phyloP scores from a whole-genome alignment of 2,113 vertebrate species.

The Cheilinus undulatus region DNA sequence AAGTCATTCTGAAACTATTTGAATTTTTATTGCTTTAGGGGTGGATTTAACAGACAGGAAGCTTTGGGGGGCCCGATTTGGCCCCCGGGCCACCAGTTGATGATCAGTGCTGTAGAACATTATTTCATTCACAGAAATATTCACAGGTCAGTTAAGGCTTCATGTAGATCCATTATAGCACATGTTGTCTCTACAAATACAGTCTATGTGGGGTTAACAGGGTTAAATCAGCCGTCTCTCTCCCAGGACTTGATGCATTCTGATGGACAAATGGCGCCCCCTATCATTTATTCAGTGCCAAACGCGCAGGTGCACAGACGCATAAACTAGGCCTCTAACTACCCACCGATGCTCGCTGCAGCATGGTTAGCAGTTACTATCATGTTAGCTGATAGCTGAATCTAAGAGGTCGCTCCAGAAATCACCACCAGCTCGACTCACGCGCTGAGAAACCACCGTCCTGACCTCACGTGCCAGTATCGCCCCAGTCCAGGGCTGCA shows the following conservation, averaged over 20 bases:
- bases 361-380: neutral
- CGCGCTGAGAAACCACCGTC: neutral
- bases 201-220: neutral
- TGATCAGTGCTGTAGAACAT: no score
- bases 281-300: conserved; percentile 37
- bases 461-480: neutral
- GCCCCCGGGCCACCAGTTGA: no score
- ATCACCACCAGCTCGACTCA: no score
- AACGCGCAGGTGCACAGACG: conserved; percentile 43
- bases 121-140: no score
- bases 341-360: conserved; percentile 2
- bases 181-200: neutral
- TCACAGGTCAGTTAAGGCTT: no score
- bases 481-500: conserved; percentile 5
- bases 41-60: no score
- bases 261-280: conserved; percentile 63
- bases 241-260: conserved; percentile 6
- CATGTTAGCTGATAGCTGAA: neutral
- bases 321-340: conserved; percentile 36
- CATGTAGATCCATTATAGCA: no score
- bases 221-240: neutral
- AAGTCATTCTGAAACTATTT: no score
- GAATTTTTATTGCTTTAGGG: no score
- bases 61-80: no score
- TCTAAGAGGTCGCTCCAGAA: neutral